phyloP scores from a whole-genome alignment of 2,888 invertebrate species.

The Catonia carolina region DNA sequence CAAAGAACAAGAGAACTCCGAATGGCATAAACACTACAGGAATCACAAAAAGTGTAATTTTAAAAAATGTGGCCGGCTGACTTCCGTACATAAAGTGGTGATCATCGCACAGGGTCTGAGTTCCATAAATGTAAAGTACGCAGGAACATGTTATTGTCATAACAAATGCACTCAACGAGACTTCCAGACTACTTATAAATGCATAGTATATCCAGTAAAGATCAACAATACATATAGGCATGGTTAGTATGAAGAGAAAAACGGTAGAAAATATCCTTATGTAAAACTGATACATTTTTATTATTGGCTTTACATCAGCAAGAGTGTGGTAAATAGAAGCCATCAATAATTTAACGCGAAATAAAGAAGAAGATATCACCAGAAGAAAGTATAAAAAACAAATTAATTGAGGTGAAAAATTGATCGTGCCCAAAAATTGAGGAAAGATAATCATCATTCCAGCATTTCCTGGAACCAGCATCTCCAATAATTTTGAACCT shows the following conservation, averaged over 20 bases:
- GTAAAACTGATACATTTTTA: not conserved
- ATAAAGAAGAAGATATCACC: too few species aligned
- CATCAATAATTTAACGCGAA: not conserved
- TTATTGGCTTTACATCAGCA: not conserved
- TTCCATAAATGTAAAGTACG: not conserved
- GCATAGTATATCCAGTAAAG: not conserved
- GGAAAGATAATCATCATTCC: too few species aligned
- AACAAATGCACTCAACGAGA: not conserved
- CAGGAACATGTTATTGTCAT: not conserved
- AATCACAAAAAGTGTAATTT: not conserved
- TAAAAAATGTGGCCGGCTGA: not conserved
- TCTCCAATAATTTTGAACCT: too few species aligned
- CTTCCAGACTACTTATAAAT: not conserved
- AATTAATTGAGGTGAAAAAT: too few species aligned
- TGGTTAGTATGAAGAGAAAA: not conserved
- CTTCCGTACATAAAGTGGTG: constrained; percentile 1
- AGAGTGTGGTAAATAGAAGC: not conserved
- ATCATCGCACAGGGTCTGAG: not conserved
- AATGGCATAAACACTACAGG: not conserved
- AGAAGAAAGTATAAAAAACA: too few species aligned
- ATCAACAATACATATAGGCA: not conserved
- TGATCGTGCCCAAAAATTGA: too few species aligned
- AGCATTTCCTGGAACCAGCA: not conserved
- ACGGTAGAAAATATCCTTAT: not conserved
- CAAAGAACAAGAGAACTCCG: not conserved